Base-by-base conservation (phyloP, 2,113 vertebrate species). In the Cyrtonyx montezumae region DNA sequence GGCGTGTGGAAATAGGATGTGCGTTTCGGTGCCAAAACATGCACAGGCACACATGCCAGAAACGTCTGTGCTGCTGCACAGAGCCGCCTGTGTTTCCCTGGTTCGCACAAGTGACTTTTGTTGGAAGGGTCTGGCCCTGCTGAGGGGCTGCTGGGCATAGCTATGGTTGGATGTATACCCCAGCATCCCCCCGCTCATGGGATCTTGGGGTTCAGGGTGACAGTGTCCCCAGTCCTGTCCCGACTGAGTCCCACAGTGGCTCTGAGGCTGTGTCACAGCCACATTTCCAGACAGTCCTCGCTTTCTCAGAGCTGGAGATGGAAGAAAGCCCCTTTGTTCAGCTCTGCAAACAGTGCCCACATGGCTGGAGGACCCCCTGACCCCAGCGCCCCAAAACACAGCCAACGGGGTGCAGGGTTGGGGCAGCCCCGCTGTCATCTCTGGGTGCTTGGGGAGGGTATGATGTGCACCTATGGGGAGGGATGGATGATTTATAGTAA, bases 321-420 rank as follows among this genome's bases (percentile, higher is more conserved):
- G 43, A 66, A 97, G 91, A 97, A 97, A 96, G 95, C 82, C 66
- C 63, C 93, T 93, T 97, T 97, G 96, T 97, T 94, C 14, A 1
- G 34, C 84, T 84, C 67, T 1, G 58, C 84, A 48, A 90, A 71
- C 0, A 11, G 84, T 73, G 40, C 66, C 55, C 46, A 6, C 11
- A 79, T 25, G 13, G 4, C 53, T 0, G 2, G 13, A 77, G 34
- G 89, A 82, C 88, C 49, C 88, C 22, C 56, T 11, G 37, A 58
- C 79, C 70, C 66, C 30, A 9, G 30, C 71, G 51, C 49, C 91
- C 85, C 0, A 88, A 96, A 95, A 96, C 78, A 53, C 78, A 13
- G 91, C 15, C 69, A 67, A 8, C 1, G 4, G 58, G 90, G 59
- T 21, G 9, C 2, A 6, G 45, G 55, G 82, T 76, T 6, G 1